These are phyloP conservation scores for Bettongia penicillata DNA, from an alignment of 2,113 vertebrate genomes.

Conservation along the genomic window DNA sequence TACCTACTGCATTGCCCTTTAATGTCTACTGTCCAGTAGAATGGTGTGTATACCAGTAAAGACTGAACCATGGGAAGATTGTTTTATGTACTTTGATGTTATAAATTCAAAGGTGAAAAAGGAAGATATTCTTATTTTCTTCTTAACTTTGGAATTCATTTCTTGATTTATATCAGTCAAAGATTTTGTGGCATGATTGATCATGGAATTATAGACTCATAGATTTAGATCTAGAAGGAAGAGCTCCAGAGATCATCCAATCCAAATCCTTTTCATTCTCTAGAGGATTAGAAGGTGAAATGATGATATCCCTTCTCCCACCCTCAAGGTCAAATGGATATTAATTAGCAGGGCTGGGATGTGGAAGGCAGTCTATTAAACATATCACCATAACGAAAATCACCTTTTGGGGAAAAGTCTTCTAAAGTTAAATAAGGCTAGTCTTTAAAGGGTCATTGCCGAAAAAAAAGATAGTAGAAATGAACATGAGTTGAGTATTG, in stretches of 20 bases:
- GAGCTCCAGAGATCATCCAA: background rate
- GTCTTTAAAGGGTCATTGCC: background rate
- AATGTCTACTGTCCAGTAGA: background rate
- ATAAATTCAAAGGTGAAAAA: background rate
- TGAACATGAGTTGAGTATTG: background rate
- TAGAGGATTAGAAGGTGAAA: background rate
- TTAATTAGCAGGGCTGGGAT: background rate
- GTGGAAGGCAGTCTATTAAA: background rate
- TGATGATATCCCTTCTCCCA: background rate
- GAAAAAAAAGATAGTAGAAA: constrained; percentile 5
- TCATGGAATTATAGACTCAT: background rate
- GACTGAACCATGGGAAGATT: background rate
- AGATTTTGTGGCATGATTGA: background rate
- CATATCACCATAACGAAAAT: background rate
- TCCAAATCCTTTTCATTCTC: background rate
- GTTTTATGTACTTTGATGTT: background rate
- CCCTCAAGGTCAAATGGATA: background rate
- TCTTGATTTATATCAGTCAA: constrained; percentile 17
- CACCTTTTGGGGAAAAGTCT: background rate
- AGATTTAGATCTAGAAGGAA: background rate
- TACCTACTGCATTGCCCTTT: constrained; percentile 30
- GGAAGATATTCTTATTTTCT: background rate
- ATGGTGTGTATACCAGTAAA: background rate
- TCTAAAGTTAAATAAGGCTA: background rate
- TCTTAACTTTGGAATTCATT: background rate